Base-by-base conservation (phyloP, 2,113 vertebrate genomes). In the Ophthalmolycus amberensis region DNA sequence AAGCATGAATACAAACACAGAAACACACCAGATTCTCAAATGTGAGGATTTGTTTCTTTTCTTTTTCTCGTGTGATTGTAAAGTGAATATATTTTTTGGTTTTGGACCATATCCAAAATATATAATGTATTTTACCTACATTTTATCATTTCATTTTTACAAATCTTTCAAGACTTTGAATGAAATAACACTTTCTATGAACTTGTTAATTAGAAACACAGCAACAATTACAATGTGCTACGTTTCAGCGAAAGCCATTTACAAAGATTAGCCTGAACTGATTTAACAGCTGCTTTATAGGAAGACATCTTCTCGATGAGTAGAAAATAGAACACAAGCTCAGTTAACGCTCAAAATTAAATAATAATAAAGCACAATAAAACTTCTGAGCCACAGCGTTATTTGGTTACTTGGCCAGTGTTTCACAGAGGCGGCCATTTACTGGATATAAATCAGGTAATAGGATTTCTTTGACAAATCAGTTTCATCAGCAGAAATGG, bases 371-470 rank as follows among this genome's bases (percentile, higher is more conserved):
- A 91, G 86, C 63, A 85, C 88, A 92, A 89, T 87, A 90, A 92
- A 88, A 86, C 79, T 69, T 89, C 87, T 75, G 86, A 63, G 87
- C 90, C 89, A 67, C 92, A 87, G 91, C 88, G 63, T 88, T 88
- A 84, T 90, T 87, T 85, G 84, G 89, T 90, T 92, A 85, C 83
- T 83, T 46, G 32, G 82, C 83, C 81, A 52, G 80, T 14, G 56
- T 83, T 83, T 81, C 68, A 91, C 82, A 91, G 88, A 90, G 85
- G 75, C 74, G 78, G 68, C 79, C 46, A 90, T 90, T 91, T 84
- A 93, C 66, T 34, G 77, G 75, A 72, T 83, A 82, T 82, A 90
- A 93, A 93, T 88, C 85, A 88, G 66, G 71, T 85, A 92, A 91
- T 86, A 52, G 69, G 66, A 89, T 88, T 88, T 88, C 66, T 85